These are phyloP conservation scores for Amphiprion ocellaris DNA, from an alignment of 2,113 vertebrate species.

Conservation along the genomic window DNA sequence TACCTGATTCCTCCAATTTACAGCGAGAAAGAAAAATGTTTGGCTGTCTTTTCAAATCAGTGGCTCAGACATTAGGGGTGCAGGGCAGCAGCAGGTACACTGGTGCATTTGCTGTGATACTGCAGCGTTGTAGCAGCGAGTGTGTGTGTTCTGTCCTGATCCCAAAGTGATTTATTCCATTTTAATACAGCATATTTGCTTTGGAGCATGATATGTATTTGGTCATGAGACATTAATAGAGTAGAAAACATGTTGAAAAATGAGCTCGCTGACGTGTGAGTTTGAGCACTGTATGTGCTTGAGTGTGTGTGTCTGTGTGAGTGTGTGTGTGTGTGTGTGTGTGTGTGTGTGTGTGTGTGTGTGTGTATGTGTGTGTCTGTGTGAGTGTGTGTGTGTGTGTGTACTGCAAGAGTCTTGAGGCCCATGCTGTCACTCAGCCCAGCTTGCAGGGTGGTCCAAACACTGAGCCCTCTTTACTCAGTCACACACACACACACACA, in stretches of 20 bases:
- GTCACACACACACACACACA: slow-evolving; percentile 33
- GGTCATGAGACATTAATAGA: slow-evolving; percentile 83
- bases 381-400: slow-evolving; percentile 52
- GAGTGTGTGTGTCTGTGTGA: slow-evolving; percentile 33
- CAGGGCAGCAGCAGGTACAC: slow-evolving; percentile 44
- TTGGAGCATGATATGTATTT: slow-evolving; percentile 78
- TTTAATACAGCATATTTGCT: slow-evolving; percentile 76
- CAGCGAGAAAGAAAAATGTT: slow-evolving; percentile 27
- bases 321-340: slow-evolving; percentile 58
- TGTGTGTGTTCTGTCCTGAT: slow-evolving; percentile 57
- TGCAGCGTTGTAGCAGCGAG: slow-evolving; percentile 31
- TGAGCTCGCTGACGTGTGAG: slow-evolving; percentile 71
- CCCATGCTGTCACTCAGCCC: slow-evolving; percentile 81
- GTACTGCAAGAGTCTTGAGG: slow-evolving; percentile 69
- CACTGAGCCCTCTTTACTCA: slow-evolving; percentile 81
- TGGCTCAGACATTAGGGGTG: slow-evolving; percentile 16
- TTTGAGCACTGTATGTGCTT: slow-evolving; percentile 61
- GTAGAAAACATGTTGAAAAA: slow-evolving; percentile 81
- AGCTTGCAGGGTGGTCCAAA: slow-evolving; percentile 83
- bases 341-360: slow-evolving; percentile 43
- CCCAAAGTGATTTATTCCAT: slow-evolving; percentile 75
- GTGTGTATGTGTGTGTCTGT: slow-evolving; percentile 47
- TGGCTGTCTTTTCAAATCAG: slow-evolving; percentile 55
- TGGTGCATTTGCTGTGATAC: slow-evolving; percentile 16
- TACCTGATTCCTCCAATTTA: slow-evolving; percentile 37